Conservation (phyloP, 2,797 vertebrate genomes). For the Halcyon smyrnensis region DNA sequence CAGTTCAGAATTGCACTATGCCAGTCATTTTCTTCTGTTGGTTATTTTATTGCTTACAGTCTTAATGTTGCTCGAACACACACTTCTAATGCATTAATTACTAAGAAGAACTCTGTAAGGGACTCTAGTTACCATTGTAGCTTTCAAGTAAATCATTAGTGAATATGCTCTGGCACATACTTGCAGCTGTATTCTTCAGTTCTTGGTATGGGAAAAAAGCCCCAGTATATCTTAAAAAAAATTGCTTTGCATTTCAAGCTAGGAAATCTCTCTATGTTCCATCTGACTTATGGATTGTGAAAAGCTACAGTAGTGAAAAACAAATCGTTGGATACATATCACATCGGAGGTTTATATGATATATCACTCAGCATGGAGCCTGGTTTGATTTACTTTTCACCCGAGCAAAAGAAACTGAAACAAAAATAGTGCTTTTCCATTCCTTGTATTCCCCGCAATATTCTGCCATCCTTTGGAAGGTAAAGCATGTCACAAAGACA, state of each 20-base stretch:
- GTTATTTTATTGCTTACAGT: slow-evolving; percentile 2
- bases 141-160: slow-evolving; percentile 9
- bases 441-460: background rate
- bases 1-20: background rate
- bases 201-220: slow-evolving; percentile 35
- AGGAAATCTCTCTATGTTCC: slow-evolving; percentile 34
- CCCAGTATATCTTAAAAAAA: slow-evolving; percentile 30
- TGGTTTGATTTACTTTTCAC: slow-evolving; percentile 66
- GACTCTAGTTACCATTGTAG: background rate
- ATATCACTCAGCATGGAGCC: slow-evolving; percentile 46
- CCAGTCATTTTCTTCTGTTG: background rate
- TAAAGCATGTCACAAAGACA: slow-evolving; percentile 6
- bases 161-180: slow-evolving; percentile 13
- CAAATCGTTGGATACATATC: slow-evolving; percentile 59
- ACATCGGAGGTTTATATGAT: slow-evolving; percentile 54
- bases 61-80: background rate
- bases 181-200: slow-evolving; percentile 45
- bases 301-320: slow-evolving; percentile 66
- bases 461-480: background rate
- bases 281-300: slow-evolving; percentile 66
- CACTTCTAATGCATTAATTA: slow-evolving; percentile 41
- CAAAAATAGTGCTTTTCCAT: slow-evolving; percentile 45
- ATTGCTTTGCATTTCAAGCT: slow-evolving; percentile 58
- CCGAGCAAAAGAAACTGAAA: slow-evolving; percentile 51
- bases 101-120: background rate